Evolutionary conservation across 1,140 invertebrate species (phyloP).

Genomic region (Diuraphis noxia): DNA sequence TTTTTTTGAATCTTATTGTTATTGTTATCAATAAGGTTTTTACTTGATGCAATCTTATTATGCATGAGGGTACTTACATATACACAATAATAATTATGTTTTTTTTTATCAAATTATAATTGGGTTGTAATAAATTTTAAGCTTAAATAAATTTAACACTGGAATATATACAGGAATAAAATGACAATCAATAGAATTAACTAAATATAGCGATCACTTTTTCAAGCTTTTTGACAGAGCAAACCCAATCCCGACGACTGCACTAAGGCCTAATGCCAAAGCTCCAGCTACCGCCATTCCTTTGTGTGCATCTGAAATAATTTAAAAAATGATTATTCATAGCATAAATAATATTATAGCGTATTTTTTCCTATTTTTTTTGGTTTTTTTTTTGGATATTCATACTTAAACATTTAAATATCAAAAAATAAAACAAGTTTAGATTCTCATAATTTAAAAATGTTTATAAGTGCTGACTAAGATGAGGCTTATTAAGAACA

Average conservation of each 20-base stretch:
- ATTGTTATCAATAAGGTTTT: neutral
- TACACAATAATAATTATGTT: neutral
- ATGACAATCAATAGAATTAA: neutral
- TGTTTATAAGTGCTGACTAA: too few relatives aligned
- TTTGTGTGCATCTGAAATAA: constrained; percentile 74
- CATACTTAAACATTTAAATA: too few relatives aligned
- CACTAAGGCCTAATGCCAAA: constrained; percentile 76
- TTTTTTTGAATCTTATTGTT: neutral
- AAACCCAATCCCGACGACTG: constrained; percentile 77
- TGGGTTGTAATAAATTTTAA: neutral
- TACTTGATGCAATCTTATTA: neutral
- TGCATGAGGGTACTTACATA: neutral
- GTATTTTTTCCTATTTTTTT: too few relatives aligned
- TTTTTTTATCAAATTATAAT: neutral
- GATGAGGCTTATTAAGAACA: too few relatives aligned
- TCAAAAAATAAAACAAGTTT: too few relatives aligned
- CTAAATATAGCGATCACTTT: constrained; percentile 36
- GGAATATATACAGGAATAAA: constrained; percentile 29
- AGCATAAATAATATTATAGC: neutral
- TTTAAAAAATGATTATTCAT: neutral
- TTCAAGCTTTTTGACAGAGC: constrained; percentile 71
- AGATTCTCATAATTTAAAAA: too few relatives aligned
- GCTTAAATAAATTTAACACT: neutral
- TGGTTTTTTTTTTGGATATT: too few relatives aligned
- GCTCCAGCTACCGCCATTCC: constrained; percentile 88